Base-by-base conservation (phyloP, 2,888 invertebrate genomes). In the Drosophila prolongata region DNA sequence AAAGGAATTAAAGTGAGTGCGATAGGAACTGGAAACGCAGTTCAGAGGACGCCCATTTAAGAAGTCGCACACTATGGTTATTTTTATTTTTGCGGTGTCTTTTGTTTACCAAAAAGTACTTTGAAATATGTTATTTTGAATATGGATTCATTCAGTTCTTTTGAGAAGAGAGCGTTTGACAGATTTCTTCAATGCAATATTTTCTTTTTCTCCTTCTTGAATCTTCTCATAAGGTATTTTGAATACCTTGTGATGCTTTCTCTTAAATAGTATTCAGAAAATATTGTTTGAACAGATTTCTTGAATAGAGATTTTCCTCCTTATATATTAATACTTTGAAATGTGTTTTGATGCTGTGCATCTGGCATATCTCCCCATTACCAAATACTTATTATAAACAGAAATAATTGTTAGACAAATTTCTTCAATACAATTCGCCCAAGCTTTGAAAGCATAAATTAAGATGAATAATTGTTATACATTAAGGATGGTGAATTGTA, bases 1-100 rank as follows among this genome's bases (percentile, higher is more conserved):
- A 61, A 89, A 80, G 66, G 90, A 91, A 69, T 77, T 81, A 55
- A 80, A 90, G 92, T 92, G 82, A 89, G 91, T 91, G 66, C 42
- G 37, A 52, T 50, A 8, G 30, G 52, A 11, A 38, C n/a, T 27
- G 46, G 34, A 46, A 6, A 10, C 1, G 30, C 24, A 24, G 35
- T 27, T 35, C 24, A 9, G 35, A 40, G 46, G 50, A 54, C n/a
- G 38, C 46, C 30, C 38, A 46, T 61, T 60, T 61, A 60, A 14
- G 13, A n/a, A 38, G 35, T 59, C 59, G 58, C 58, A 58, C 37
- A 58, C 37, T 27, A 6, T 37, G 57, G 6, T 52, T 58, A 30
- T 5, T 3, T 53, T 19, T 53, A 19, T 11, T 16, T 30, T 38
- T 58, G 37, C 11, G 3, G 5, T n/a, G 34, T 8, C 3, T 49